A percentile compares a stretch with the other conserved stretches of the same genome.
These are phyloP conservation scores for Hippocampus kuda DNA, from an alignment of 2,797 vertebrate species.

Conservation along the genomic window DNA sequence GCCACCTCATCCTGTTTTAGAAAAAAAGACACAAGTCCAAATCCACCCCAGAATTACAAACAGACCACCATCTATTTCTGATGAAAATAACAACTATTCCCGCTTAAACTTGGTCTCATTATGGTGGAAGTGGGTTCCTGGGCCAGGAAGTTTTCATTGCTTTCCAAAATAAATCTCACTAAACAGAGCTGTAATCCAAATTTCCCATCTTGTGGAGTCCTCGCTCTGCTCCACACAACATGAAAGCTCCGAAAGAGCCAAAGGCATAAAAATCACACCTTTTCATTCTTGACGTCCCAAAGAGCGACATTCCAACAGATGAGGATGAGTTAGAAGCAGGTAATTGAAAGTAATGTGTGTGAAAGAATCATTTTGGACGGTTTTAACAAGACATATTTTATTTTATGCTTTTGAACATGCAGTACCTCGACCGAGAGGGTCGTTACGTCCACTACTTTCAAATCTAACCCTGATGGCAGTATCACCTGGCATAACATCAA, in stretches of 20 bases:
- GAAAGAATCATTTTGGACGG: not conserved
- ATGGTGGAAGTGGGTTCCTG: conserved; percentile 69
- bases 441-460: conserved; percentile 54
- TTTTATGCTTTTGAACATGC: not conserved
- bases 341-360: not conserved
- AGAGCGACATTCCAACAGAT: not conserved
- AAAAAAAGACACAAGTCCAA: conserved; percentile 21
- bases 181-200: conserved; percentile 59
- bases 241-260: conserved; percentile 21
- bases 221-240: conserved; percentile 32
- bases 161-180: conserved; percentile 73
- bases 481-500: conserved; percentile 52
- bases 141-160: conserved; percentile 63
- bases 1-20: not conserved
- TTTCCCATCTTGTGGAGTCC: conserved; percentile 57
- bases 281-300: conserved; percentile 13
- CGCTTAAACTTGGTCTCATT: conserved; percentile 64
- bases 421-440: conserved; percentile 46
- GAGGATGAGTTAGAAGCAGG: not conserved
- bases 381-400: not conserved
- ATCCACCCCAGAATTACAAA: conserved; percentile 39
- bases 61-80: conserved; percentile 65
- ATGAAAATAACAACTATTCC: conserved; percentile 63
- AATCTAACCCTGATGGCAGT: conserved; percentile 52
- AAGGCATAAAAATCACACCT: conserved; percentile 23